Percentiles rank a stretch among this genome's conserved stretches.
Conservation (phyloP, 2,113 vertebrate species). For the Paradoxurus hermaphroditus region DNA sequence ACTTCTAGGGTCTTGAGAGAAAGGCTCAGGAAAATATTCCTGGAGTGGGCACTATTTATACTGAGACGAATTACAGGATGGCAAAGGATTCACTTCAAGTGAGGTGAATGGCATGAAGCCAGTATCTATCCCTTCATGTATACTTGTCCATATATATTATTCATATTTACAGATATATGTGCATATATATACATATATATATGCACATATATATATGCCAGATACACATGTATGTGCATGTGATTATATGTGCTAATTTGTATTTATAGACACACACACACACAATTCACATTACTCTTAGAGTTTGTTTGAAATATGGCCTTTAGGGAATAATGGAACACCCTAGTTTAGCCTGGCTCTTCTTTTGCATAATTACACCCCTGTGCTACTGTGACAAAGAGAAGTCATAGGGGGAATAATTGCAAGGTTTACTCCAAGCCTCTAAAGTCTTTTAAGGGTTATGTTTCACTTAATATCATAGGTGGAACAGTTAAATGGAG, state of each 20-base stretch:
- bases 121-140: background rate
- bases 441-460: background rate
- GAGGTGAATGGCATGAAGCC: background rate
- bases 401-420: background rate
- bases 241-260: background rate
- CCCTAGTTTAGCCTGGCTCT: background rate
- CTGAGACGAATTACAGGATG: background rate
- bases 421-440: background rate
- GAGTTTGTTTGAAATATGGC: background rate
- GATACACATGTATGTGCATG: background rate
- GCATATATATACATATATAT: rapidly evolving
- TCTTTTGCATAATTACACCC: background rate
- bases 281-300: background rate
- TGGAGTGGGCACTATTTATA: background rate
- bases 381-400: background rate
- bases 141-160: background rate
- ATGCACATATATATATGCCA: background rate
- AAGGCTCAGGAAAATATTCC: background rate
- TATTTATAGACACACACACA: background rate
- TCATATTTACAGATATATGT: too few relatives aligned
- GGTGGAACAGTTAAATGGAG: background rate
- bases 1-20: background rate
- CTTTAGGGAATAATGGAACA: background rate
- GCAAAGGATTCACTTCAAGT: background rate
- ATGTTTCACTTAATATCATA: background rate